phyloP scores from a whole-genome alignment of 2,888 invertebrate genomes.

The Brenthis ino region DNA sequence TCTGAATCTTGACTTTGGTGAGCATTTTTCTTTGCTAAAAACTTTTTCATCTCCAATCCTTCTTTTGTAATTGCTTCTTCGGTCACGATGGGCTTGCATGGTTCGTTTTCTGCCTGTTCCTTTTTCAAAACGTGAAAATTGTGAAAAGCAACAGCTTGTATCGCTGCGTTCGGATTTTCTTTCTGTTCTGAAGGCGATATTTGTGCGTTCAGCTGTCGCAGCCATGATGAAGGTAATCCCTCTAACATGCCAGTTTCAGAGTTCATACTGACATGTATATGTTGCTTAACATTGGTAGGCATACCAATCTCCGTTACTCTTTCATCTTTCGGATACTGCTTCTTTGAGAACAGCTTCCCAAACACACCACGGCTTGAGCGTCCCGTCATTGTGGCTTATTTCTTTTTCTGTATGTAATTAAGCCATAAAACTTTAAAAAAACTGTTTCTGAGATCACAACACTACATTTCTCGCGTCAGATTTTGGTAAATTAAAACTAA shows the following conservation, averaged over 20 bases:
- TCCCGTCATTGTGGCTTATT: constrained; percentile 73
- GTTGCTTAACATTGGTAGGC: constrained; percentile 92
- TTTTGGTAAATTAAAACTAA: constrained; percentile 53
- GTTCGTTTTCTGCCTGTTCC: constrained; percentile 87
- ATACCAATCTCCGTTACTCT: constrained; percentile 87
- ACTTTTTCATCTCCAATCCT: constrained; percentile 90
- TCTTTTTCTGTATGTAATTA: constrained; percentile 43
- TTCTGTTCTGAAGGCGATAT: constrained; percentile 93
- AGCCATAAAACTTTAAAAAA: constrained; percentile 48
- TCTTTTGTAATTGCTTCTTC: constrained; percentile 91
- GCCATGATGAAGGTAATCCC: constrained; percentile 93
- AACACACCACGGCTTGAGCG: constrained; percentile 76
- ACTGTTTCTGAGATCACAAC: constrained; percentile 52
- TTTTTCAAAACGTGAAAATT: constrained; percentile 91
- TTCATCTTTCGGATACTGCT: constrained; percentile 71
- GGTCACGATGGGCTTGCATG: constrained; percentile 91
- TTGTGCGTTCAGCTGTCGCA: constrained; percentile 89
- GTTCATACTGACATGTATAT: constrained; percentile 94
- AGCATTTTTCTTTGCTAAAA: constrained; percentile 87
- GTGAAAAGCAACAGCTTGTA: constrained; percentile 95
- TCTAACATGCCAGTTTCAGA: constrained; percentile 91
- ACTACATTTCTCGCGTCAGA: constrained; percentile 62
- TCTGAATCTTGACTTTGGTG: constrained; percentile 85
- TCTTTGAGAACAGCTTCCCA: constrained; percentile 77
- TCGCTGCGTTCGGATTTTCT: constrained; percentile 94